A percentile compares a stretch with the other conserved stretches of the same genome.
Evolutionary conservation across 2,797 vertebrate species (phyloP).

Genomic region (Myripristis murdjan): DNA sequence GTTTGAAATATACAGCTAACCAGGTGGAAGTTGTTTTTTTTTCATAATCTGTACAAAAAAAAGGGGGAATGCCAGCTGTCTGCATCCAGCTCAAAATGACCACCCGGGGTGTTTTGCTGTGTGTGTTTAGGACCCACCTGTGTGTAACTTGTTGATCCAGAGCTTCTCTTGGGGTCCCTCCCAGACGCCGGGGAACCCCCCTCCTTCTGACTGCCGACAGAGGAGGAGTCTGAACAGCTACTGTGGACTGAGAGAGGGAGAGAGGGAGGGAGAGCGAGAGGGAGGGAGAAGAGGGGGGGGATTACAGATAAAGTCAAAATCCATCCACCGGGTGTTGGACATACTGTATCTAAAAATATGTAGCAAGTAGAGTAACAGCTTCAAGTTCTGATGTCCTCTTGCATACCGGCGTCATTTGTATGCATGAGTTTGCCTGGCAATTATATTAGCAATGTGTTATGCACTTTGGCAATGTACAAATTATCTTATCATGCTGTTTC

Average conservation of each 20-base stretch:
- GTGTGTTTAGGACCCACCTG: slow-evolving; percentile 70
- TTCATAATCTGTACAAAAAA: too few relatives aligned
- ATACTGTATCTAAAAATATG: neutral
- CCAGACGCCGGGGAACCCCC: slow-evolving; percentile 83
- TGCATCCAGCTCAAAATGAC: too few relatives aligned
- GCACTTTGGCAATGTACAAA: neutral
- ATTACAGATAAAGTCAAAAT: slow-evolving; percentile 5
- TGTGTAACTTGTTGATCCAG: slow-evolving; percentile 72
- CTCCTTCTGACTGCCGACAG: slow-evolving; percentile 87
- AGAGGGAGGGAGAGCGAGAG: slow-evolving; percentile 5
- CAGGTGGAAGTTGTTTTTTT: too few relatives aligned
- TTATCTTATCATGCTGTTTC: too few relatives aligned
- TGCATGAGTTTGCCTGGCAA: neutral
- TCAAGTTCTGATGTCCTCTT: neutral
- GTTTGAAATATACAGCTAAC: too few relatives aligned
- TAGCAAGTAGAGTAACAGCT: too few relatives aligned
- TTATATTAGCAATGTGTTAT: neutral
- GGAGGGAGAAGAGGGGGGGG: neutral
- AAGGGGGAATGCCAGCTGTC: too few relatives aligned
- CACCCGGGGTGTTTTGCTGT: slow-evolving; percentile 1
- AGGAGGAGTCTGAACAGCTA: slow-evolving; percentile 89
- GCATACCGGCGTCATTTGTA: slow-evolving; percentile 10
- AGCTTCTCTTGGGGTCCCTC: slow-evolving; percentile 80
- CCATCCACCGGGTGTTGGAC: neutral
- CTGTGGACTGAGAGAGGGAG: slow-evolving; percentile 79